Evolutionary conservation across 2,113 vertebrate genomes (phyloP).

Genomic region (Chinchilla lanigera): DNA sequence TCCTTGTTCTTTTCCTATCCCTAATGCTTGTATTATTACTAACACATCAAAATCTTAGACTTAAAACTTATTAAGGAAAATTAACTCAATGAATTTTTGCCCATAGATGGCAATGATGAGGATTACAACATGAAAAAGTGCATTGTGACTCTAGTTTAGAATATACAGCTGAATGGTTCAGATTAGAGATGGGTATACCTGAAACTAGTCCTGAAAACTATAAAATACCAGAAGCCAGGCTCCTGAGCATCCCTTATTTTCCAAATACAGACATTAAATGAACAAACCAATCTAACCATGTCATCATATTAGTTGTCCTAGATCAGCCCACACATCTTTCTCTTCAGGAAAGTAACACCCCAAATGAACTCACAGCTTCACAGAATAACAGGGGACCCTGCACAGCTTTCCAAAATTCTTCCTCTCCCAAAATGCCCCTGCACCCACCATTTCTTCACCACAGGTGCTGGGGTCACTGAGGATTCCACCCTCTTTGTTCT

Average conservation of each 20-base stretch:
- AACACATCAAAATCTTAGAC: neutral
- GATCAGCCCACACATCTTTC: neutral
- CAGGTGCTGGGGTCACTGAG: neutral
- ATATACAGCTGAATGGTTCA: neutral
- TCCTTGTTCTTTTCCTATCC: neutral
- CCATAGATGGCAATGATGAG: neutral
- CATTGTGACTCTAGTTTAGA: neutral
- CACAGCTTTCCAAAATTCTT: neutral
- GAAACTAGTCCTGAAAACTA: neutral
- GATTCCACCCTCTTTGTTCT: neutral
- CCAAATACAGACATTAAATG: neutral
- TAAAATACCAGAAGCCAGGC: neutral
- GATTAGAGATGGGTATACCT: neutral
- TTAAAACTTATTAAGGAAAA: constrained; percentile 12
- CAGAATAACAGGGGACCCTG: neutral
- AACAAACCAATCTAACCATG: neutral
- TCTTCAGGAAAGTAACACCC: neutral
- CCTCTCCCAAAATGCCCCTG: neutral
- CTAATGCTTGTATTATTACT: constrained; percentile 11
- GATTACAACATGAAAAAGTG: neutral
- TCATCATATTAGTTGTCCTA: neutral
- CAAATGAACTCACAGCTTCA: neutral
- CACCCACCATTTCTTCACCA: neutral
- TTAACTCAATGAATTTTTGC: neutral
- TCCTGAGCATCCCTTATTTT: neutral